Evolutionary conservation across 2,888 invertebrate species (phyloP).

Genomic region (Pachliopta kotzebuea): DNA sequence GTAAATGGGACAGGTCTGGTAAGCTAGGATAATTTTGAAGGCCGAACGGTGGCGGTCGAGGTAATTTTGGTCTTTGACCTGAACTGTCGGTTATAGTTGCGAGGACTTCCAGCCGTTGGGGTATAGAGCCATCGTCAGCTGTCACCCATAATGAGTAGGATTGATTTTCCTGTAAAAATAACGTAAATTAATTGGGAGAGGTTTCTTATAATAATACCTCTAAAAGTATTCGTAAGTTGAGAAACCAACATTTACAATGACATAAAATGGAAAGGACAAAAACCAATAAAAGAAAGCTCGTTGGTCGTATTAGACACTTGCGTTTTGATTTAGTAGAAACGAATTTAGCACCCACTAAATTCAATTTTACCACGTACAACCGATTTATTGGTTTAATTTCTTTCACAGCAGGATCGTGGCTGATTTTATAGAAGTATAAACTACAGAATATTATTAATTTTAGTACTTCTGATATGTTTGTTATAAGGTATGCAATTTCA

Average conservation of each 20-base stretch:
- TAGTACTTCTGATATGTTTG: too few relatives aligned
- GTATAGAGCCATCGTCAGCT: constrained; percentile 63
- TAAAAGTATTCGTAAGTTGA: background rate
- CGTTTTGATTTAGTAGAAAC: background rate
- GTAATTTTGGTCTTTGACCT: constrained; percentile 49
- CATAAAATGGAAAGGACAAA: background rate
- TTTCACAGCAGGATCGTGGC: too few relatives aligned
- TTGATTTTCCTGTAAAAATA: constrained; percentile 62
- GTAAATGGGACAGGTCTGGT: constrained; percentile 40
- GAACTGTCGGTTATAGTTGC: constrained; percentile 61
- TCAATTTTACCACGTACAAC: background rate
- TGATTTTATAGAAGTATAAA: too few relatives aligned
- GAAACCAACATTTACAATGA: background rate
- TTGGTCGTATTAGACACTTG: background rate
- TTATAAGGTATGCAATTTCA: too few relatives aligned
- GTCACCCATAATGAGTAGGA: constrained; percentile 72
- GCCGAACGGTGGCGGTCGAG: constrained; percentile 52
- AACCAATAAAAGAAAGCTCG: background rate
- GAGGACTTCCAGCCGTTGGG: constrained; percentile 64
- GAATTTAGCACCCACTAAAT: constrained; percentile 2
- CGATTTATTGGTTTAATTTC: background rate
- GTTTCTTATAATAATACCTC: background rate
- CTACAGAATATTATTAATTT: too few relatives aligned
- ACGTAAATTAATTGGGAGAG: constrained; percentile 2
- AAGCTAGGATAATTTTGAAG: constrained; percentile 43